Base-by-base conservation (phyloP, 2,888 invertebrate species). In the Drosophila melanosoma region DNA sequence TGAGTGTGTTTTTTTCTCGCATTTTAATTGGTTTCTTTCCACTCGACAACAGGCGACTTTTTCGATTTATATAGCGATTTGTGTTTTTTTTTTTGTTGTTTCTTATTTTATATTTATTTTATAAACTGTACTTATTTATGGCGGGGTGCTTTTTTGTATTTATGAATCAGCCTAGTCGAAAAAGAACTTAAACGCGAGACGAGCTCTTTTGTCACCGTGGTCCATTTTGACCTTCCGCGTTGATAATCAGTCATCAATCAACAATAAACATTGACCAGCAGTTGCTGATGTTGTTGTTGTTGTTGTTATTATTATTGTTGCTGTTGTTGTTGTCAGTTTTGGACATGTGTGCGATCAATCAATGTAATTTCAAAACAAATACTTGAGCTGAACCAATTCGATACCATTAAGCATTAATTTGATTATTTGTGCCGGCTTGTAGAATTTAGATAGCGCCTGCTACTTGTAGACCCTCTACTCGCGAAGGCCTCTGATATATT, bases 1-100 rank as follows among this genome's bases (percentile, higher is more conserved):
- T 45, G 67, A 59, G 45, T 23, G 45, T 45, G 15, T 64, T 72
- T 75, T 75, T 77, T 36, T 75, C 69, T 72, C 79, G 75, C 81
- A 78, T 83, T 84, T 84, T 84, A 87, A 84, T 84, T 84, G 87
- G 85, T 85, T 85, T 85, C 87, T 87, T 85, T 84, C 87, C 87
- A 87, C 76, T 83, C 83, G 81, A 79, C 80, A 79, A 82, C 69
- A 83, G 74, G 61, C 81, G 87, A 76, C 76, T 81, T 84, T 75
- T 74, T 65, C 76, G 76, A 78, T 40, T 65, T 69, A 67, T 76
- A 63, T 70, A 64, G 59, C 63, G 51, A 59, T 74, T 74, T 36
- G 17, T 38, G 26, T 26, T 48, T 38, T 68, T 62, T 67, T 53
- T 67, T 65, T 64, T 61, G n/a, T n/a, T 12, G 51, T 61, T 72